A percentile compares a stretch with the other conserved stretches of the same genome.
Evolutionary conservation across 1,140 invertebrate genomes (phyloP).

Genomic region (Caenorhabditis inopinata): DNA sequence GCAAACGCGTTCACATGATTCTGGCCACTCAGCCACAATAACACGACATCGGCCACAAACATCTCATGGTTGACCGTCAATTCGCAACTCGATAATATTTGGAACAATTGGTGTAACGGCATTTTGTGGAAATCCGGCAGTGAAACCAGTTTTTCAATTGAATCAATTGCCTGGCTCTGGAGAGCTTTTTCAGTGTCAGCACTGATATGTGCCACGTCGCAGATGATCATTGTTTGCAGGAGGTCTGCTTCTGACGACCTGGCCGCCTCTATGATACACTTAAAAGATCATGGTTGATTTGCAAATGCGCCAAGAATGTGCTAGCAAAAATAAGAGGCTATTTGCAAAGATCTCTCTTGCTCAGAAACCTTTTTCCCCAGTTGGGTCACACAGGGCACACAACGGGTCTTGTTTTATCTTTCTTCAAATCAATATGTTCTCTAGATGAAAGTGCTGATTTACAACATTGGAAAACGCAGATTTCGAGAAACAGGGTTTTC

Average conservation of each 20-base stretch:
- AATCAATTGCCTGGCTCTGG: background rate
- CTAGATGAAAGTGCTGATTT: too few relatives aligned
- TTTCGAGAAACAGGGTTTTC: background rate
- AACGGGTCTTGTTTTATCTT: too few relatives aligned
- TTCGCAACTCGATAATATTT: conserved; percentile 24
- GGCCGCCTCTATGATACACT: conserved; percentile 7
- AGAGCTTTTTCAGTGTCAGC: background rate
- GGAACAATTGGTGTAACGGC: background rate
- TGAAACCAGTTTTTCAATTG: background rate
- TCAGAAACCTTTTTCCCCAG: too few relatives aligned
- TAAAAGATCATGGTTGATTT: background rate
- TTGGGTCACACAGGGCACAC: too few relatives aligned
- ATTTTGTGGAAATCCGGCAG: conserved; percentile 28
- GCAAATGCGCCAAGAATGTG: too few relatives aligned
- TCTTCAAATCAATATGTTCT: too few relatives aligned
- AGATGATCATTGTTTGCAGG: conserved; percentile 3
- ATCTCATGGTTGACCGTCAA: background rate
- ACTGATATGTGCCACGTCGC: conserved; percentile 25
- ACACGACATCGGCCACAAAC: background rate
- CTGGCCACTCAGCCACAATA: conserved; percentile 4
- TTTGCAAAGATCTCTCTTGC: too few relatives aligned
- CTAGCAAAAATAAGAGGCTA: too few relatives aligned
- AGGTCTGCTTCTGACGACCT: background rate
- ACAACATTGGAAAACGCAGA: background rate
- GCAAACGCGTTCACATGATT: conserved; percentile 11